Evolutionary conservation across 2,888 invertebrate genomes (phyloP).

Genomic region (Falcaria lacertinaria): DNA sequence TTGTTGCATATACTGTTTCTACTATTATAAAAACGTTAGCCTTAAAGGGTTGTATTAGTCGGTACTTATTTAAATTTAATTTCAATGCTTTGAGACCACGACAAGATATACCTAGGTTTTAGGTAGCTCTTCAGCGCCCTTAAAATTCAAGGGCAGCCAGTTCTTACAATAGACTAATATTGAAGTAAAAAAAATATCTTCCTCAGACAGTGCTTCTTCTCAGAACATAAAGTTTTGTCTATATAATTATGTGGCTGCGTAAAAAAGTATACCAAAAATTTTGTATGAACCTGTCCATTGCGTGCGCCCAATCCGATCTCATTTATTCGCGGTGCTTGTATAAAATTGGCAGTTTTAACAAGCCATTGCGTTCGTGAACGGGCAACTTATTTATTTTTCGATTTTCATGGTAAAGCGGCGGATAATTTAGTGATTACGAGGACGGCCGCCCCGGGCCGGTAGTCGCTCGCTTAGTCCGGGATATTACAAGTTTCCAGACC

Average conservation of each 20-base stretch:
- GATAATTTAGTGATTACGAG: constrained; percentile 70
- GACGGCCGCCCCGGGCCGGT: constrained; percentile 27
- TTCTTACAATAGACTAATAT: no score
- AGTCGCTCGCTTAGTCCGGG: background rate
- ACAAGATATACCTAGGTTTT: no score
- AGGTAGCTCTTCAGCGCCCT: no score
- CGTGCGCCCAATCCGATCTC: constrained; percentile 12
- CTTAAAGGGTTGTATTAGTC: no score
- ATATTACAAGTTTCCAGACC: background rate
- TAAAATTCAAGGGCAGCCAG: no score
- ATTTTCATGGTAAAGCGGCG: constrained; percentile 43
- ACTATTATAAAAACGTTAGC: no score
- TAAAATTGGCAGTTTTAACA: constrained; percentile 44
- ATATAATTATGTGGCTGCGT: background rate
- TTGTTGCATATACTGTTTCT: no score
- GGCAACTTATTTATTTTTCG: constrained; percentile 65
- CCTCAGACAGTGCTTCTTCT: no score
- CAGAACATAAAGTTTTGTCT: no score
- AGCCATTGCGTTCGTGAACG: constrained; percentile 36
- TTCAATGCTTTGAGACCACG: no score
- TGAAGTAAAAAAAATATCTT: no score
- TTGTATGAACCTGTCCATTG: constrained; percentile 8
- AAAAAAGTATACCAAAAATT: background rate
- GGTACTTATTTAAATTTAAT: no score
- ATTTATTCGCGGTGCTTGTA: constrained; percentile 19